A percentile compares a stretch with the other conserved stretches of the same genome.
These are phyloP conservation scores for Bradynema listronoti DNA, from an alignment of 1,140 invertebrate genomes.

Conservation along the genomic window DNA sequence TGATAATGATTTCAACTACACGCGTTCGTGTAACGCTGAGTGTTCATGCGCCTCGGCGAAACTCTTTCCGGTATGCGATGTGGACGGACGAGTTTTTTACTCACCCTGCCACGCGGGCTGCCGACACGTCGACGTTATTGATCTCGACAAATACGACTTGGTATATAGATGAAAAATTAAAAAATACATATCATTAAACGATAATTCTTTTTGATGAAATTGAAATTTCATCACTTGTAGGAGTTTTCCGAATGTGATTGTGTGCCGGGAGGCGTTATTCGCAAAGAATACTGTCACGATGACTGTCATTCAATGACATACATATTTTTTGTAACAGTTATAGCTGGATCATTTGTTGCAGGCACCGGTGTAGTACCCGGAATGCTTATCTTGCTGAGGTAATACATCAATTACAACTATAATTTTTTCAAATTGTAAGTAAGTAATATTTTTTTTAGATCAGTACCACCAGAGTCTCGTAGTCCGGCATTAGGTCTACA, in stretches of 20 bases:
- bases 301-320: conserved; percentile 20
- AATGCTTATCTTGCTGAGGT: conserved; percentile 51
- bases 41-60: conserved; percentile 50
- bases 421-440: conserved; percentile 12
- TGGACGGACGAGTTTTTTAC: conserved; percentile 44
- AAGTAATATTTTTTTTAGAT: conserved; percentile 30
- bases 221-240: conserved; percentile 16
- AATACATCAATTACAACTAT: background rate
- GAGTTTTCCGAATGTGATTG: conserved; percentile 56
- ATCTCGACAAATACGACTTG: conserved; percentile 30
- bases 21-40: conserved; percentile 44
- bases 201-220: conserved; percentile 12
- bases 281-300: conserved; percentile 41
- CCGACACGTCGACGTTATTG: conserved; percentile 35
- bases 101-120: conserved; percentile 57
- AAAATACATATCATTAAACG: conserved; percentile 14
- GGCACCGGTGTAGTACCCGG: conserved; percentile 53
- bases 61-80: conserved; percentile 53
- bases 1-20: conserved; percentile 50
- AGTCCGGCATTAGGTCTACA: conserved; percentile 55
- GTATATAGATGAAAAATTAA: conserved; percentile 25
- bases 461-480: conserved; percentile 48
- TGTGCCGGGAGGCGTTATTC: conserved; percentile 38
- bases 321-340: conserved; percentile 42
- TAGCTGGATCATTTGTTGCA: conserved; percentile 45